A percentile compares a stretch with the other conserved stretches of the same genome.
phyloP scores from a whole-genome alignment of 2,888 invertebrate species.

The Drosophila mimetica region DNA sequence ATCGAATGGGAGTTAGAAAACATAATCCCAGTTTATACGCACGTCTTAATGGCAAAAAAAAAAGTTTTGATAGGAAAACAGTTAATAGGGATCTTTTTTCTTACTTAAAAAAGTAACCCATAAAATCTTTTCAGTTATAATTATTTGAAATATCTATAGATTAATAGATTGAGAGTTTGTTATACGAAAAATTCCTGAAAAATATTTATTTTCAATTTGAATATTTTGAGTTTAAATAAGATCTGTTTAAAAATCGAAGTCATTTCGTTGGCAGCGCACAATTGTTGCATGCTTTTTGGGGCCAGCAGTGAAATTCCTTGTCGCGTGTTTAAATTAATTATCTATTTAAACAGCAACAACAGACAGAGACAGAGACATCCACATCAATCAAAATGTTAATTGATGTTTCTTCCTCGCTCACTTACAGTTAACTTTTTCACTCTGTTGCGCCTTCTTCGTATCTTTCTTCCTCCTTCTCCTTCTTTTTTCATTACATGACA shows the following conservation, averaged over 20 bases:
- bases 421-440: conserved; percentile 45
- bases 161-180: too few relatives aligned
- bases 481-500: conserved; percentile 66
- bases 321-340: conserved; percentile 65
- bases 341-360: conserved; percentile 58
- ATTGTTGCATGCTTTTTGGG: conserved; percentile 76
- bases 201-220: too few relatives aligned
- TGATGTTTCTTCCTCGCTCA: conserved; percentile 48
- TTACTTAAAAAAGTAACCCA: too few relatives aligned
- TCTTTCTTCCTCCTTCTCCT: background rate
- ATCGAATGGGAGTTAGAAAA: conserved; percentile 44
- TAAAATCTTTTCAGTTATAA: too few relatives aligned
- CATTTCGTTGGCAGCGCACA: conserved; percentile 43
- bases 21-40: conserved; percentile 1
- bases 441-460: conserved; percentile 34
- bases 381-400: conserved; percentile 77
- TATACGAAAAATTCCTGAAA: too few relatives aligned
- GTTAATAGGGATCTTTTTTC: too few relatives aligned
- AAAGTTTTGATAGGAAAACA: background rate
- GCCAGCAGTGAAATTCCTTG: conserved; percentile 38
- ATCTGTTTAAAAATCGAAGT: conserved; percentile 2
- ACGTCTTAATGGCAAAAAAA: background rate
- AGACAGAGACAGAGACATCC: conserved; percentile 32
- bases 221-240: too few relatives aligned
- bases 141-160: too few relatives aligned